Conservation (phyloP, 2,888 invertebrate species). For the Agelastica alni region DNA sequence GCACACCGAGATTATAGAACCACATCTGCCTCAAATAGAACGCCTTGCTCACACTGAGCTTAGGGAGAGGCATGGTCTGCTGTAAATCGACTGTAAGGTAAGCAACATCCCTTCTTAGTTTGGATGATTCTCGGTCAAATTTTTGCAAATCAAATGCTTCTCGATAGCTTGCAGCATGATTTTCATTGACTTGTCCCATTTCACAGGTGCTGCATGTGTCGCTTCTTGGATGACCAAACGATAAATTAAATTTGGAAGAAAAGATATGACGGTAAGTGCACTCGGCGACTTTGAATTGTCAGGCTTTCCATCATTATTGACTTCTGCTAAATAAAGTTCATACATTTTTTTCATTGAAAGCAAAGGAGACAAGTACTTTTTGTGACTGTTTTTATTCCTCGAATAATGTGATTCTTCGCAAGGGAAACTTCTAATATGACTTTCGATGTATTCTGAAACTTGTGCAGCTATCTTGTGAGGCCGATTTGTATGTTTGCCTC, state of each 20-base stretch:
- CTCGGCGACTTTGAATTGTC: constrained; percentile 10
- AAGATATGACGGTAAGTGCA: constrained; percentile 15
- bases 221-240: constrained; percentile 9
- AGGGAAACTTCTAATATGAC: constrained; percentile 17
- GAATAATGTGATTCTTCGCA: constrained; percentile 27
- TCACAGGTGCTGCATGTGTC: constrained; percentile 20
- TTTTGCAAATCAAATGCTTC: constrained; percentile 24
- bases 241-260: constrained; percentile 9
- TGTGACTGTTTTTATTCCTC: constrained; percentile 19
- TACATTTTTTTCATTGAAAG: too few relatives aligned
- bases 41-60: constrained; percentile 33
- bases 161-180: constrained; percentile 21
- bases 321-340: constrained; percentile 19
- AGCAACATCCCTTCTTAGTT: too few relatives aligned
- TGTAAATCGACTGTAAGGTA: constrained; percentile 36
- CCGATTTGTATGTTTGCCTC: constrained; percentile 17
- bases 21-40: constrained; percentile 38
- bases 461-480: constrained; percentile 17
- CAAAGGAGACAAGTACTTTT: too few relatives aligned
- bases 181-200: background rate
- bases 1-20: constrained; percentile 36
- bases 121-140: too few relatives aligned
- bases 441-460: constrained; percentile 5
- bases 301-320: constrained; percentile 2
- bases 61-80: constrained; percentile 37